phyloP scores from a whole-genome alignment of 1,140 invertebrate species.

The Anoplolepis gracilipes region DNA sequence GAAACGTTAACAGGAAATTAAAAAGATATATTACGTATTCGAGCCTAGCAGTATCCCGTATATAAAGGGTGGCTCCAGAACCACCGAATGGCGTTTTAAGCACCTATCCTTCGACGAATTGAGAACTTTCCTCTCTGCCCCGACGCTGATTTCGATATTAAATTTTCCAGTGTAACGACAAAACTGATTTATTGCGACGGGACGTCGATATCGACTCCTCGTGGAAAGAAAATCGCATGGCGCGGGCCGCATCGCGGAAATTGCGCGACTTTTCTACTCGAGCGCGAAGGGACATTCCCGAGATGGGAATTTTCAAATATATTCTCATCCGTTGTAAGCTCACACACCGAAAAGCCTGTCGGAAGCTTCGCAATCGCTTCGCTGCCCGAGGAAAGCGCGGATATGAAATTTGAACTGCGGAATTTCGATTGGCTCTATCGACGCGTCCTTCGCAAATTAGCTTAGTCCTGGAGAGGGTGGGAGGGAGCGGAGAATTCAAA shows the following conservation, averaged over 20 bases:
- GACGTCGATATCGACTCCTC: conserved; percentile 42
- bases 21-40: conserved; percentile 10
- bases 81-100: not conserved
- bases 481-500: conserved; percentile 74
- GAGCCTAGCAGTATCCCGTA: not conserved
- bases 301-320: conserved; percentile 56
- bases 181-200: conserved; percentile 54
- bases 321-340: conserved; percentile 52
- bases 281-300: conserved; percentile 31
- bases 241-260: conserved; percentile 32
- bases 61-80: not conserved
- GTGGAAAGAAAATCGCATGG: conserved; percentile 20
- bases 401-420: conserved; percentile 51
- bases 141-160: conserved; percentile 50
- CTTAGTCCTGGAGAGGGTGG: conserved; percentile 33
- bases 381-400: conserved; percentile 32
- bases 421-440: conserved; percentile 72
- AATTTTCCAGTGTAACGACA: conserved; percentile 49
- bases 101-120: conserved; percentile 4
- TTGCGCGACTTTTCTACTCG: conserved; percentile 47
- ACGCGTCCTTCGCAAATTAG: conserved; percentile 67
- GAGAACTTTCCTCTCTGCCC: not conserved
- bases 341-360: conserved; percentile 20
- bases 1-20: conserved; percentile 27
- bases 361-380: conserved; percentile 5